These are phyloP conservation scores for Diloba caeruleocephala DNA, from an alignment of 2,888 invertebrate species.

Conservation along the genomic window DNA sequence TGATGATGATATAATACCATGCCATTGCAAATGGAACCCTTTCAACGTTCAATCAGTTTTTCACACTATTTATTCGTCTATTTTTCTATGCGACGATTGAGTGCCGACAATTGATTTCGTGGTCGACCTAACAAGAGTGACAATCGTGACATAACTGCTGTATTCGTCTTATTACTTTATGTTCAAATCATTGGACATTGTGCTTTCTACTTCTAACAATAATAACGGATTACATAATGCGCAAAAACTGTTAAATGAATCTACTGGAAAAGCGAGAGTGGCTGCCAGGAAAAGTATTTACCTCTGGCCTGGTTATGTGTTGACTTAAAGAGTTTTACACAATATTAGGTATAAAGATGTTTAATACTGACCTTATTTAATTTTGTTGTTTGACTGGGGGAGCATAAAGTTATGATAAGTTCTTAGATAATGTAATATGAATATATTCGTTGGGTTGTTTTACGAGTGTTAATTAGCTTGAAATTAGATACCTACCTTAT, in stretches of 20 bases:
- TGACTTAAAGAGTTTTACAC: slow-evolving; percentile 30
- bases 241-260: slow-evolving; percentile 31
- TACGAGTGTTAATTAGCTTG: background rate
- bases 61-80: slow-evolving; percentile 34
- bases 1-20: too few relatives aligned
- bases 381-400: slow-evolving; percentile 25
- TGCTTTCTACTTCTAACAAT: slow-evolving; percentile 62
- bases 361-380: slow-evolving; percentile 21
- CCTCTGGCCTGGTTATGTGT: slow-evolving; percentile 20
- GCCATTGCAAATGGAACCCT: slow-evolving; percentile 15
- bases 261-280: slow-evolving; percentile 38
- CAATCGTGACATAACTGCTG: slow-evolving; percentile 62
- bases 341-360: slow-evolving; percentile 23
- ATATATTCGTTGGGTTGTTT: too few relatives aligned
- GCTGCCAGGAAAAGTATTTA: slow-evolving; percentile 34
- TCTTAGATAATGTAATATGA: too few relatives aligned
- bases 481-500: background rate
- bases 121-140: slow-evolving; percentile 44
- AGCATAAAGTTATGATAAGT: too few relatives aligned
- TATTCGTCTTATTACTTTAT: slow-evolving; percentile 58
- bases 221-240: slow-evolving; percentile 52
- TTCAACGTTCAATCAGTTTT: slow-evolving; percentile 21
- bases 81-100: slow-evolving; percentile 29
- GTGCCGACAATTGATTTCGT: slow-evolving; percentile 51
- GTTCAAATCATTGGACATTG: slow-evolving; percentile 47